A percentile compares a stretch with the other conserved stretches of the same genome.
phyloP scores from a whole-genome alignment of 2,797 vertebrate genomes.

The Limosa lapponica region DNA sequence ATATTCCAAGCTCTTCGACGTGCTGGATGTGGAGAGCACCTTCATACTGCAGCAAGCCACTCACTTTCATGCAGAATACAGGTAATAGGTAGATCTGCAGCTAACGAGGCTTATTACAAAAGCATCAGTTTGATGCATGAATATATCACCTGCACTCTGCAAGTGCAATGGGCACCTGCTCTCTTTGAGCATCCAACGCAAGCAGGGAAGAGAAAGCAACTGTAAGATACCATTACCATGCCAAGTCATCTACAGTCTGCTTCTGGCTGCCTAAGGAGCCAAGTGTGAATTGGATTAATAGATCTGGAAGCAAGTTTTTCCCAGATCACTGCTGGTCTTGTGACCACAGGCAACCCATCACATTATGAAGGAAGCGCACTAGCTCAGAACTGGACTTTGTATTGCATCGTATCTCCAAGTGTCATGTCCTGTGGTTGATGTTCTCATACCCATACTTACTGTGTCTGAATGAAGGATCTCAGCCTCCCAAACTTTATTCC shows the following conservation, averaged over 20 bases:
- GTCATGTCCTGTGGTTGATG: rapidly evolving
- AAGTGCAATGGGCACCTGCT: not conserved
- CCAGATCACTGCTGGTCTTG: not conserved
- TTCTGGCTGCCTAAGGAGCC: not conserved
- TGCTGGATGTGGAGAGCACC: not conserved
- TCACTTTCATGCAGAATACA: not conserved
- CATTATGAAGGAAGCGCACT: not conserved
- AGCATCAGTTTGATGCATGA: not conserved
- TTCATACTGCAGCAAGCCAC: not conserved
- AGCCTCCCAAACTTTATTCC: not conserved
- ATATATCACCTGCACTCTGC: not conserved
- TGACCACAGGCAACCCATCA: not conserved
- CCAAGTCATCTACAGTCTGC: not conserved
- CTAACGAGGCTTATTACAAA: not conserved
- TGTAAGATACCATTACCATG: not conserved
- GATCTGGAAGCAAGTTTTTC: not conserved
- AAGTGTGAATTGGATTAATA: not conserved
- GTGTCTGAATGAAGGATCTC: not conserved
- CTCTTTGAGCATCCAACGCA: not conserved
- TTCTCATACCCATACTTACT: not conserved
- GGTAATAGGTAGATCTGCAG: not conserved
- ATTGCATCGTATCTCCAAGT: not conserved
- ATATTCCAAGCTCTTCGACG: not conserved
- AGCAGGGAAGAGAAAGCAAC: not conserved
- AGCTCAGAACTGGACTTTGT: not conserved